Percentiles rank a stretch among this genome's conserved stretches.
Evolutionary conservation across 2,797 vertebrate genomes (phyloP).

Genomic region (Corythornis leucogaster): DNA sequence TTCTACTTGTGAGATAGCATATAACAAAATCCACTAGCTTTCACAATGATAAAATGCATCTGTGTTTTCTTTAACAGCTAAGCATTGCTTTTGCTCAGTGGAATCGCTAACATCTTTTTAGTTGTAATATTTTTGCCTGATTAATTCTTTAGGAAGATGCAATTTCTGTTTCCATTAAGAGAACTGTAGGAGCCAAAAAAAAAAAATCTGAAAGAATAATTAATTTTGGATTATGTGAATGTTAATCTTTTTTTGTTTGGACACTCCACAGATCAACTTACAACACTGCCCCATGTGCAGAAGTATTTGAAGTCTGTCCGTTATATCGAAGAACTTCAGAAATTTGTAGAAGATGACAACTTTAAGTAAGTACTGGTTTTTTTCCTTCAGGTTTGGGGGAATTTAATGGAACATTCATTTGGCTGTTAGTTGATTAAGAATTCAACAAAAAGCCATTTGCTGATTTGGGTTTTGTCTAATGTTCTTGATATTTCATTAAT

Average conservation of each 20-base stretch:
- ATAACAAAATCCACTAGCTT: neutral
- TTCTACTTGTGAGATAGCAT: neutral
- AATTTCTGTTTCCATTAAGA: neutral
- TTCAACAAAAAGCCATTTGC: neutral
- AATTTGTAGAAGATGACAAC: constrained; percentile 96
- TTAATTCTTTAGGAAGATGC: neutral
- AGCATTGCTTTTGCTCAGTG: neutral
- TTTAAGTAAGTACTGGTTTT: constrained; percentile 87
- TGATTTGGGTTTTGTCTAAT: neutral
- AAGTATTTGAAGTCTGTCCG: constrained; percentile 94
- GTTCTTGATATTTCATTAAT: neutral
- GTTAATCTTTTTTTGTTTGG: neutral
- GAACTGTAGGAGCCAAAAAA: neutral
- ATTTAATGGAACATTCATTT: neutral
- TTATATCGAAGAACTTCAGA: constrained; percentile 96
- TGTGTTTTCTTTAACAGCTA: neutral
- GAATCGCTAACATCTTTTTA: neutral
- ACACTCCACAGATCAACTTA: constrained; percentile 84
- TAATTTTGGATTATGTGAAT: neutral
- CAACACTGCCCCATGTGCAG: constrained; percentile 90
- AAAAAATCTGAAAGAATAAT: neutral
- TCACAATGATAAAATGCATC: neutral
- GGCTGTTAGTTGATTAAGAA: neutral
- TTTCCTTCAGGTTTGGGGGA: neutral
- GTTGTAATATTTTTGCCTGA: neutral